These are phyloP conservation scores for Cairina moschata DNA, from an alignment of 2,113 vertebrate species.

Conservation along the genomic window DNA sequence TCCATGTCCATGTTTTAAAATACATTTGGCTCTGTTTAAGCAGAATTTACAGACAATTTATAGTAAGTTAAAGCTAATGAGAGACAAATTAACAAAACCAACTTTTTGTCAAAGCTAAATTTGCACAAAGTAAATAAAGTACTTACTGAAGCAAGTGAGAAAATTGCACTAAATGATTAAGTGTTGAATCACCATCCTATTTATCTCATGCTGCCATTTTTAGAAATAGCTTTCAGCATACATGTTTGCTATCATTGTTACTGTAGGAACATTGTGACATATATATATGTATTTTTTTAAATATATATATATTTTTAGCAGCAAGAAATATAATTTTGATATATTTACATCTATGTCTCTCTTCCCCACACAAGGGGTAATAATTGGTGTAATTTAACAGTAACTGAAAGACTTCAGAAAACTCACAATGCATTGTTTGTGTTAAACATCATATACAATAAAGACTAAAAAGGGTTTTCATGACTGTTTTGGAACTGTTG, in stretches of 20 bases:
- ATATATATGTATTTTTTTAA: background rate
- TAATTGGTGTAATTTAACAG: background rate
- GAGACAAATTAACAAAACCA: background rate
- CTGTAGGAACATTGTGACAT: background rate
- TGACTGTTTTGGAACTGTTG: background rate
- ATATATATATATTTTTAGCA: background rate
- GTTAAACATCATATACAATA: background rate
- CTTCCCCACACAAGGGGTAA: background rate
- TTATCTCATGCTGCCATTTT: background rate
- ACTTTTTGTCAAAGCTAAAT: constrained; percentile 14
- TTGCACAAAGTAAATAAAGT: constrained; percentile 22
- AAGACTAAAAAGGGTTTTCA: background rate
- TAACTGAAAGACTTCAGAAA: background rate
- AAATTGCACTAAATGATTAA: constrained; percentile 37
- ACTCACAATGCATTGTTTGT: background rate
- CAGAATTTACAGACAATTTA: background rate
- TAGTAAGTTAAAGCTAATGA: background rate
- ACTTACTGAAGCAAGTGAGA: background rate
- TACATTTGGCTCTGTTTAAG: background rate
- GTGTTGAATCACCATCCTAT: constrained; percentile 4
- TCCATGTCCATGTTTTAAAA: background rate
- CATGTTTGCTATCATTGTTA: background rate
- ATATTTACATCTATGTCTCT: background rate
- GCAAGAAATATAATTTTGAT: background rate
- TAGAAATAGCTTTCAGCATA: background rate